Evolutionary conservation across 2,888 invertebrate genomes (phyloP).

Genomic region (Apodemia duryi): DNA sequence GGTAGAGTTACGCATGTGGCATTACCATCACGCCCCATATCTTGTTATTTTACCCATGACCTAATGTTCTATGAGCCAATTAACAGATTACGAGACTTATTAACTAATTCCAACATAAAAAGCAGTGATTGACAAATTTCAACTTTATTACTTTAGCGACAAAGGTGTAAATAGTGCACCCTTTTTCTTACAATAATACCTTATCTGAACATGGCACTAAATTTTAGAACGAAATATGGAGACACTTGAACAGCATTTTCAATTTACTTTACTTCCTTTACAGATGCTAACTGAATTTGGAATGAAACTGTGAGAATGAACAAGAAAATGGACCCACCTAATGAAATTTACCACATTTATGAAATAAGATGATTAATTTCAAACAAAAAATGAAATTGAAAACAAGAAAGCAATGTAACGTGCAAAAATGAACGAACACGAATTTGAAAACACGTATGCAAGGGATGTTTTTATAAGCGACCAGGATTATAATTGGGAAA

Average conservation of each 20-base stretch:
- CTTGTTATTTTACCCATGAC: too few relatives aligned
- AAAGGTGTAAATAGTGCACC: not conserved
- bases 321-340: conserved; percentile 45
- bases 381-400: conserved; percentile 52
- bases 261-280: conserved; percentile 38
- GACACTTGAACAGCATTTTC: conserved; percentile 7
- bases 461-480: conserved; percentile 28
- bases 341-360: conserved; percentile 55
- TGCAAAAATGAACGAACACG: conserved; percentile 58
- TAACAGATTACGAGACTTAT: not conserved
- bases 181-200: not conserved
- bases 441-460: conserved; percentile 21
- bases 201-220: conserved; percentile 8
- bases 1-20: too few relatives aligned
- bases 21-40: too few relatives aligned
- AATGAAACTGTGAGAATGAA: conserved; percentile 31
- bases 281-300: conserved; percentile 45
- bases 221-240: conserved; percentile 12
- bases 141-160: not conserved
- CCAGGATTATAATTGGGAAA: conserved; percentile 36
- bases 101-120: not conserved
- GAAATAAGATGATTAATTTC: conserved; percentile 65
- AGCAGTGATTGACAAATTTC: not conserved
- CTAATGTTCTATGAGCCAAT: too few relatives aligned
- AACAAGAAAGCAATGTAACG: conserved; percentile 35